A percentile compares a stretch with the other conserved stretches of the same genome.
phyloP scores from a whole-genome alignment of 2,888 invertebrate genomes.

The Calameuta idolon region DNA sequence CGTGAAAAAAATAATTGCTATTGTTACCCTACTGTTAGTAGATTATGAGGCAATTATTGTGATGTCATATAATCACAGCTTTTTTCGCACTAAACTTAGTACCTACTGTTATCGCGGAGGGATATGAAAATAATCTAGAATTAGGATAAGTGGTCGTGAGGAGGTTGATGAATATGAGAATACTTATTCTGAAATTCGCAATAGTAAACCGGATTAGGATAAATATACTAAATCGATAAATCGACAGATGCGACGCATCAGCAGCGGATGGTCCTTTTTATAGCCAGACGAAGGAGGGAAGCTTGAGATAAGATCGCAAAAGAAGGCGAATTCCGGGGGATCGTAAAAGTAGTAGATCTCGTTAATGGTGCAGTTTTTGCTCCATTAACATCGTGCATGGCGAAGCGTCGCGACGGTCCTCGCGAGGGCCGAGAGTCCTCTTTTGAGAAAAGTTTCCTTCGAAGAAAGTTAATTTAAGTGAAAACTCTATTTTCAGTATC shows the following conservation, averaged over 20 bases:
- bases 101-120: not conserved
- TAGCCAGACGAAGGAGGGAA: not conserved
- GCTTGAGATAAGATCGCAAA: not conserved
- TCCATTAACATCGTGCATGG: conserved; percentile 4
- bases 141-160: not conserved
- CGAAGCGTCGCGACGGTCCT: conserved; percentile 1
- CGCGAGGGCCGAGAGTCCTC: conserved; percentile 6
- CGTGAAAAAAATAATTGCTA: not conserved
- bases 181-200: not conserved
- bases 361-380: conserved; percentile 6
- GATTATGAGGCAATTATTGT: not conserved
- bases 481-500: conserved; percentile 43
- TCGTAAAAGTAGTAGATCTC: not conserved
- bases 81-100: not conserved
- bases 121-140: not conserved
- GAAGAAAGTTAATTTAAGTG: conserved; percentile 44
- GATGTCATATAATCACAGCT: not conserved
- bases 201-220: not conserved
- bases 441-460: conserved; percentile 21
- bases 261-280: not conserved
- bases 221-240: not conserved
- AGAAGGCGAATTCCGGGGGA: not conserved
- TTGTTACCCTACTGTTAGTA: not conserved
- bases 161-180: not conserved
- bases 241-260: not conserved